Evolutionary conservation across 2,797 vertebrate genomes (phyloP), one percentile per base, ranked within the genome.

Genomic region (Threskiornis aethiopicus): DNA sequence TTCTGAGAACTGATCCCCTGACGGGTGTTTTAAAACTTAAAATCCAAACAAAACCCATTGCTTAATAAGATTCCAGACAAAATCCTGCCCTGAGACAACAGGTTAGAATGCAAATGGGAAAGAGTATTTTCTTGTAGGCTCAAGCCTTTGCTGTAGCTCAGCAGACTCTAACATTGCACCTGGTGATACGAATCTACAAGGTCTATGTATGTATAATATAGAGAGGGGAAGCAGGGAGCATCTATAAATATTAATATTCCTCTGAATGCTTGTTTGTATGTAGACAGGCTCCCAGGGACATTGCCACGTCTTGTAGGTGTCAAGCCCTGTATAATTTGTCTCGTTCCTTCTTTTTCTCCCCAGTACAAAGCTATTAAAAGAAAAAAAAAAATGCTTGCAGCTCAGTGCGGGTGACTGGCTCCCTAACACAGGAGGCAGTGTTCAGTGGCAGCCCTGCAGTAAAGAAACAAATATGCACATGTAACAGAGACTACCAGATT

Each of bases 361-460:
- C 29, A 33, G 3, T 72, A 84, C 80, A 88, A 87, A 95, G 62
- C 87, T 93, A 35, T 88, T 84, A 84, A 90, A 93, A 79, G 37
- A 47, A 82, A 85, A 91, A 72, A 64, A n/a, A 26, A n/a, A 37
- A 17, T 33, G 65, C 89, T 84, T 49, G 83, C 85, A 66, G 70
- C 88, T 69, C 12, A 4, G 72, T 67, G 10, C 54, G 46, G 69
- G 89, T 55, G 87, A 12, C 31, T 91, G 94, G 87, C 96, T 90
- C n/a, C 10, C 86, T 51, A 94, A 96, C 93, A 96, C 87, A 93
- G 93, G 73, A 88, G 85, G n/a, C 91, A 92, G 85, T 90, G 95
- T 95, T 94, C 86, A 47, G 75, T 6, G 2, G 81, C 84, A 49
- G 84, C 78, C 22, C 73, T 55, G 59, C 91, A 19, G 11, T 39